These are phyloP conservation scores for Chauna torquata DNA, from an alignment of 2,113 vertebrate genomes.

Conservation along the genomic window DNA sequence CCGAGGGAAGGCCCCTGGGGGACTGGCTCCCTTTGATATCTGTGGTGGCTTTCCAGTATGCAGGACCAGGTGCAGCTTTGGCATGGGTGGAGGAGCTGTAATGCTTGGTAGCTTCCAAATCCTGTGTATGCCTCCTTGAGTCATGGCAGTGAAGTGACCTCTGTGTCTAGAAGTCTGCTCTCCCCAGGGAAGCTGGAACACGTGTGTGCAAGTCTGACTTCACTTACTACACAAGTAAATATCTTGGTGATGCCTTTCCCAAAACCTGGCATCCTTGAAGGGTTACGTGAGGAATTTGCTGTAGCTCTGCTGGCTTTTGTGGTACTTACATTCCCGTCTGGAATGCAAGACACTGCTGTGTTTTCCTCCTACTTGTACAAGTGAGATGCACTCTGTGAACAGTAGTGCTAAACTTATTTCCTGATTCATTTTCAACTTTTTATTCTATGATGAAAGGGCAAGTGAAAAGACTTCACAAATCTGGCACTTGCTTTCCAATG, in stretches of 20 bases:
- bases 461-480: background rate
- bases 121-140: fast-evolving
- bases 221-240: background rate
- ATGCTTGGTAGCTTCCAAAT: background rate
- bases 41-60: background rate
- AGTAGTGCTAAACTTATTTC: background rate
- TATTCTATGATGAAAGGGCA: background rate
- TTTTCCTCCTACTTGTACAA: background rate
- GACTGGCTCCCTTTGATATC: background rate
- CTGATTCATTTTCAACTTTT: background rate
- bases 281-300: background rate
- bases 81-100: background rate
- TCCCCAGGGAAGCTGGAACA: background rate
- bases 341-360: background rate
- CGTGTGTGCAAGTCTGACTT: background rate
- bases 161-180: background rate
- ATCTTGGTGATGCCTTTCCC: background rate
- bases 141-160: background rate
- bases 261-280: background rate
- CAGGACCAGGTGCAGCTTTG: background rate
- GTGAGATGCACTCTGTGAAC: background rate
- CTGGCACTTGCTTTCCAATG: background rate
- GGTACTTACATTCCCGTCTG: background rate
- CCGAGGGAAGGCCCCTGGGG: background rate
- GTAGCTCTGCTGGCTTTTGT: background rate